Evolutionary conservation across 1,140 invertebrate genomes (phyloP), one percentile per base, ranked within the genome.

Genomic region (Oryctes rhinoceros): DNA sequence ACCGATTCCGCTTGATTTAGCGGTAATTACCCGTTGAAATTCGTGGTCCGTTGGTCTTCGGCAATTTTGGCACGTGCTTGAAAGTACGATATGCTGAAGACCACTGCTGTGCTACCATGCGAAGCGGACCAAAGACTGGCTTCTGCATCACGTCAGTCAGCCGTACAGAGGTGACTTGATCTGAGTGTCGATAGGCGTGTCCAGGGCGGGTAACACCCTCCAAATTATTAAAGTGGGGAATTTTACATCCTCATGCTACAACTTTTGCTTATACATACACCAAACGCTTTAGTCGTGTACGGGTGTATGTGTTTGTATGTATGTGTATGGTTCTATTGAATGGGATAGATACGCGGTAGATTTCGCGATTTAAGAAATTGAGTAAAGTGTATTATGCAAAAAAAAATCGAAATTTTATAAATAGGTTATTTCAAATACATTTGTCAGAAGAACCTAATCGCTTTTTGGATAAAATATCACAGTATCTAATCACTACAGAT

Each of bases 81-180:
- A 67, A 74, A 71, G 81, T 78, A 79, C 78, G 76, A 74, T 80
- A 82, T 81, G 81, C 62, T 78, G 77, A 80, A 80, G 83, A 81
- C 75, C 80, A 80, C 76, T 82, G 65, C 81, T 84, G 84, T 85
- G 83, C 83, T 86, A 84, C 85, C 85, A 85, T 85, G 83, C 86
- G 85, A 83, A 85, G 86, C 82, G 83, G 81, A 81, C 84, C 85
- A 82, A 86, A 83, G 84, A 87, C 85, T 86, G 86, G 85, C 86
- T 85, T 84, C 83, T 85, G 81, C 85, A 80, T 83, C 83, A 84
- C 83, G 85, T 85, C 86, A 87, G 82, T 85, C 81, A 82, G 82
- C 82, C 85, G 86, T 87, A 85, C 84, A 87, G 86, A 85, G 86
- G 85, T 86, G 86, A 87, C 84, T 86, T 86, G 83, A 86, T 86